phyloP scores from a whole-genome alignment of 2,888 invertebrate genomes.

The Diarsia brunnea region DNA sequence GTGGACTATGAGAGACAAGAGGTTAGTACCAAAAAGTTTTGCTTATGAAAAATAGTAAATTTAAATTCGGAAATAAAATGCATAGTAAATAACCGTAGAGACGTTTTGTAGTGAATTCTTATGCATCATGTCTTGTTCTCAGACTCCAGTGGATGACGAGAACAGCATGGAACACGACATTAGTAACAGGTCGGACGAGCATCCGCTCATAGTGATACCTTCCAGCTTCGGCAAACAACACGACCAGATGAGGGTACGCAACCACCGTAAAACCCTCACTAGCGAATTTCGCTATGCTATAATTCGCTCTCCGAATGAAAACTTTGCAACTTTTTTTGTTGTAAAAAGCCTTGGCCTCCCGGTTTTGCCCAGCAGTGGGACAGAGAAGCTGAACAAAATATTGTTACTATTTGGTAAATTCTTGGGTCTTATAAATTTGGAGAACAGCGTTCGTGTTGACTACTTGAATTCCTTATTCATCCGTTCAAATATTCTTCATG shows the following conservation, averaged over 20 bases:
- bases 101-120: background rate
- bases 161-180: conserved; percentile 58
- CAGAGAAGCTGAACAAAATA: background rate
- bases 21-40: conserved; percentile 35
- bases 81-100: background rate
- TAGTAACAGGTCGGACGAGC: conserved; percentile 67
- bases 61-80: background rate
- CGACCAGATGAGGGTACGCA: conserved; percentile 30
- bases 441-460: background rate
- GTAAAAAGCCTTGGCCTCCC: background rate
- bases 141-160: conserved; percentile 59
- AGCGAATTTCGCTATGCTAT: too few species aligned
- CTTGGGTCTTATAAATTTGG: background rate
- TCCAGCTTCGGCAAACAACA: conserved; percentile 70
- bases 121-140: conserved; percentile 5
- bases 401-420: background rate
- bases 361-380: too few species aligned
- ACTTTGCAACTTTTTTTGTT: background rate
- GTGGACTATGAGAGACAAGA: conserved; percentile 53
- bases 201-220: conserved; percentile 81
- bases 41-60: too few species aligned
- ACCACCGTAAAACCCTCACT: background rate
- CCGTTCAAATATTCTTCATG: background rate
- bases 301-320: background rate
- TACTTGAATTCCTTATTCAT: background rate